A percentile compares a stretch with the other conserved stretches of the same genome.
These are phyloP conservation scores for Agriotes lineatus DNA, from an alignment of 2,888 invertebrate species.

Conservation along the genomic window DNA sequence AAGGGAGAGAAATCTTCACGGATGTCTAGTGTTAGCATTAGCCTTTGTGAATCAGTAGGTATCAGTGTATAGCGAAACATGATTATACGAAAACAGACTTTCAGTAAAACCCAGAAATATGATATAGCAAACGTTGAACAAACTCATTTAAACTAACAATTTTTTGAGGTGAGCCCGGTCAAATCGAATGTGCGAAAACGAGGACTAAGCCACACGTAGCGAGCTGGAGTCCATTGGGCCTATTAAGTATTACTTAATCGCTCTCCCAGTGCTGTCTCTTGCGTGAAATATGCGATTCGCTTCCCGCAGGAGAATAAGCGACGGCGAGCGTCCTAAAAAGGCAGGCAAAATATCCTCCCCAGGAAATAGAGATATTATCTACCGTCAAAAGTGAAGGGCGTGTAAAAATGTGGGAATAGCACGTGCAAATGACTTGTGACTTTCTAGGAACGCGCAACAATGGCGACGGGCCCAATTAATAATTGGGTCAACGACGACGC, in stretches of 20 bases:
- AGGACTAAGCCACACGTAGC: background rate
- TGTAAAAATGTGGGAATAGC: slow-evolving; percentile 4
- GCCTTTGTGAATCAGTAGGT: no score
- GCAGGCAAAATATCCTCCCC: slow-evolving; percentile 2
- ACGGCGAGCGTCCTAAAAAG: background rate
- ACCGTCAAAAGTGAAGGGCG: slow-evolving; percentile 10
- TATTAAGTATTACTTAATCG: slow-evolving; percentile 19
- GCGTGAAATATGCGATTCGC: slow-evolving; percentile 12
- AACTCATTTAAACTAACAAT: no score
- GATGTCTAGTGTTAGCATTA: no score
- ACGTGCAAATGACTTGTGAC: slow-evolving; percentile 13
- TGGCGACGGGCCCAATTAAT: slow-evolving; percentile 6
- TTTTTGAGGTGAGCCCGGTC: background rate
- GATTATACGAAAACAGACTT: no score
- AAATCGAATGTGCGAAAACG: background rate
- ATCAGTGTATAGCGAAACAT: no score
- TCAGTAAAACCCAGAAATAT: no score
- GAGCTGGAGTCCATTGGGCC: slow-evolving; percentile 2
- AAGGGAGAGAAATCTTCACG: no score
- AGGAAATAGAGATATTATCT: slow-evolving; percentile 10
- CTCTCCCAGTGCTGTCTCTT: slow-evolving; percentile 4
- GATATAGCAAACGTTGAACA: no score
- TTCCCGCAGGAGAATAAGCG: slow-evolving; percentile 7
- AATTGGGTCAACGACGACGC: slow-evolving; percentile 10
- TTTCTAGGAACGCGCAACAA: background rate